Percentiles rank a stretch among this genome's conserved stretches.
Evolutionary conservation across 2,113 vertebrate genomes (phyloP).

Genomic region (Pseudopodoces humilis): DNA sequence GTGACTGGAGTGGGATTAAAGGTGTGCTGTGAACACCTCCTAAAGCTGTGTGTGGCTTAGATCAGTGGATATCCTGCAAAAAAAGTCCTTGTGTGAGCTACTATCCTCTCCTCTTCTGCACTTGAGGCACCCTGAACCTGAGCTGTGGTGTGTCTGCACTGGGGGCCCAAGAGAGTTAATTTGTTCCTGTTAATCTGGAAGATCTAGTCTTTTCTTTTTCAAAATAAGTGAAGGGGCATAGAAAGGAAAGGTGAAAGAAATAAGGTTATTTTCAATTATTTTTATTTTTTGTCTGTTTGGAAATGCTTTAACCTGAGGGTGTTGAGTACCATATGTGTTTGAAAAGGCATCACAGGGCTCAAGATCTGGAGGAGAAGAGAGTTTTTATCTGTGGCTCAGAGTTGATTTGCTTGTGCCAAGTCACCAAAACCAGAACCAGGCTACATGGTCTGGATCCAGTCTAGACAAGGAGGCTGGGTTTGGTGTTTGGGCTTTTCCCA

Average conservation of each 20-base stretch:
- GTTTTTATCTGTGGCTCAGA: neutral
- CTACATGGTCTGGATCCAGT: accelerated
- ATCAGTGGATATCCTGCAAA: neutral
- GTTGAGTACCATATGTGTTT: neutral
- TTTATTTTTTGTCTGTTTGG: neutral
- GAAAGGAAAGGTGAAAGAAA: neutral
- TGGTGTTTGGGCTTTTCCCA: neutral
- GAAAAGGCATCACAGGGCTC: neutral
- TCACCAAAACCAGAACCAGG: neutral
- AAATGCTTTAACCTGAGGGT: neutral
- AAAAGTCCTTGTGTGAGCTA: neutral
- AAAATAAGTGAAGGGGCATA: neutral
- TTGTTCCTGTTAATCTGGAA: neutral
- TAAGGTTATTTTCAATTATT: neutral
- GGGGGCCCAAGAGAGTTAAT: neutral
- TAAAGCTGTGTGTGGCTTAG: neutral
- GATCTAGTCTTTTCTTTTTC: neutral
- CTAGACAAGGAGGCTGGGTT: neutral
- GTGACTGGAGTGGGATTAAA: neutral
- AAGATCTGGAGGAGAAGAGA: neutral
- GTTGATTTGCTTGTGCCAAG: neutral
- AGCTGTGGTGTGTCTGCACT: neutral
- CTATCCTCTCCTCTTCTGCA: neutral
- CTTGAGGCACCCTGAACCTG: accelerated
- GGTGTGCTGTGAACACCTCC: neutral